phyloP scores from a whole-genome alignment of 2,888 invertebrate genomes.

The Metopia argyrocephala region DNA sequence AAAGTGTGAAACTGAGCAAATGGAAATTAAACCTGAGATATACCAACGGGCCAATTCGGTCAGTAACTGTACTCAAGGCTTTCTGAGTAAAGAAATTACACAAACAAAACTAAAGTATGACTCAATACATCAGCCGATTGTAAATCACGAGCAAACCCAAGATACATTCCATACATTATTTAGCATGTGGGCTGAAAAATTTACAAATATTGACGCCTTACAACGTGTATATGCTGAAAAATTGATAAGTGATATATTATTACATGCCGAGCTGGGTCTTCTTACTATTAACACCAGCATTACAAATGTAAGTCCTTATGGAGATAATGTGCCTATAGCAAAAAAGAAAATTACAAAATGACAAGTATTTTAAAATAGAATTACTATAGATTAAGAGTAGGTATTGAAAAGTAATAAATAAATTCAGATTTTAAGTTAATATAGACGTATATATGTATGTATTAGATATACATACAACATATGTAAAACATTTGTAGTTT shows the following conservation, averaged over 20 bases:
- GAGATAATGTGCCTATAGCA: no score
- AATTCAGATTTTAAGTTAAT: no score
- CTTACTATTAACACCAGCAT: slow-evolving; percentile 25
- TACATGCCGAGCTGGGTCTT: slow-evolving; percentile 37
- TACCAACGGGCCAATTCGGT: background rate
- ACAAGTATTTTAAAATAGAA: no score
- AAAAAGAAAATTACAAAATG: no score
- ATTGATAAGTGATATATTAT: slow-evolving; percentile 40
- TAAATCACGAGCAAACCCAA: no score
- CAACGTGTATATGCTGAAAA: slow-evolving; percentile 47
- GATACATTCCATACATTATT: no score
- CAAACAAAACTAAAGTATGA: background rate
- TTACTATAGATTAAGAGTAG: no score
- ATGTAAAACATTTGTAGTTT: no score
- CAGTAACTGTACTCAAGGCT: background rate
- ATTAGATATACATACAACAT: no score
- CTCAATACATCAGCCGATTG: background rate
- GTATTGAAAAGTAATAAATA: no score
- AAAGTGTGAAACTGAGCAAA: background rate
- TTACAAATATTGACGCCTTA: slow-evolving; percentile 14
- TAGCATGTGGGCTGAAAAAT: slow-evolving; percentile 7
- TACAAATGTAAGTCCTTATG: slow-evolving; percentile 15
- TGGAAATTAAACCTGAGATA: background rate
- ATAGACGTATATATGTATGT: no score
- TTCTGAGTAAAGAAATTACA: background rate